Conservation (phyloP, 2,113 vertebrate species). For the Ammodytes dubius region DNA sequence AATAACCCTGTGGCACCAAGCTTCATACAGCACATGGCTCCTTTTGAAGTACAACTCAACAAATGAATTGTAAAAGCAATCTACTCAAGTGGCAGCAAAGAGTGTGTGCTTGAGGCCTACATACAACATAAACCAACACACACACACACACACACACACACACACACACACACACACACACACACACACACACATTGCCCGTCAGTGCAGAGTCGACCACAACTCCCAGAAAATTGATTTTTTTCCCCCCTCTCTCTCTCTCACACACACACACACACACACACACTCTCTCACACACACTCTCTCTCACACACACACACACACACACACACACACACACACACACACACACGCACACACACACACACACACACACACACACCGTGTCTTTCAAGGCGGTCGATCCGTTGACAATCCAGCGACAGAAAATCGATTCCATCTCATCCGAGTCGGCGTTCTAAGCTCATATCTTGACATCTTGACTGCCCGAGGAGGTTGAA, state of each 20-base stretch:
- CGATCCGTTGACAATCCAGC: constrained; percentile 52
- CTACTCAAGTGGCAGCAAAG: neutral
- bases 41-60: neutral
- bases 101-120: constrained; percentile 7
- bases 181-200: neutral
- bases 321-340: too few species aligned
- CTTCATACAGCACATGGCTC: too few species aligned
- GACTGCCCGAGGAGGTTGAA: constrained; percentile 18
- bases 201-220: constrained; percentile 26
- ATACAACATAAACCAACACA: constrained; percentile 7
- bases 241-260: neutral
- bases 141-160: too few species aligned
- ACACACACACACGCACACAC: too few species aligned
- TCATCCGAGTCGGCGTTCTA: constrained; percentile 52
- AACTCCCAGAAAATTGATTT: constrained; percentile 61
- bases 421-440: constrained; percentile 74
- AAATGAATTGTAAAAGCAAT: neutral
- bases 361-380: too few species aligned
- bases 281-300: too few species aligned
- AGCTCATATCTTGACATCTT: constrained; percentile 56
- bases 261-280: too few species aligned
- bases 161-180: too few species aligned
- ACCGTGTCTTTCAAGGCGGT: constrained; percentile 30
- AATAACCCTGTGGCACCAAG: neutral
- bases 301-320: too few species aligned